Evolutionary conservation across 2,888 invertebrate genomes (phyloP), one percentile per base, ranked within the genome.

Genomic region (Encarsia formosa): DNA sequence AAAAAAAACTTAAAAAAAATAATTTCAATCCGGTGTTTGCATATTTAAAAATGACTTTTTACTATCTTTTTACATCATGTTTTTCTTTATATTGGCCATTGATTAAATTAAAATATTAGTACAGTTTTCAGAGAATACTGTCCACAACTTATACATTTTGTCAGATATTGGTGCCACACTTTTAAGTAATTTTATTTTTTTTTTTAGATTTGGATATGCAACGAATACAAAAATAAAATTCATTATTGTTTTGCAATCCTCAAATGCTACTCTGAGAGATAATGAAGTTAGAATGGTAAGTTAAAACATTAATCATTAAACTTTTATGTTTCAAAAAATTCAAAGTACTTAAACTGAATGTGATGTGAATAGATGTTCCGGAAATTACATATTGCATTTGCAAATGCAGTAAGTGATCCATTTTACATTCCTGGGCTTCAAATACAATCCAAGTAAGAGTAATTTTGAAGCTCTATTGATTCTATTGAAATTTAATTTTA

Each of bases 161-260:
- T 29, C 29, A 29, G 13, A 9, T 29, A 8, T 29, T 8, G 29
- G 29, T 29, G 29, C 8, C 13, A 9, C 29, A 29, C 5, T 35
- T 44, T 29, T 49, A 26, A 39, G 43, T n/a, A 52, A 46, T 42
- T 31, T 47, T n/a, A n/a, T n/a, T n/a, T n/a, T n/a, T n/a, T 56
- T 41, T 52, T 62, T 44, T 62, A 91, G 91, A 63, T 91, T 89
- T 77, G 97, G 97, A 1, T 97, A 95, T 76, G 92, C 95, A 8
- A 96, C 96, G n/a, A 97, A 96, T 69, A 96, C 96, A 0, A 90
- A 89, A 77, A 88, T 96, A 8, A 97, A 97, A 74, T 87, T 97
- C 69, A 87, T 97, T 6, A 85, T 97, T 52, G 89, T 96, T 26
- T 87, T 95, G 2, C 94, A 94, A 74, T 90, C 93, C 0, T 85